Evolutionary conservation across 2,113 vertebrate species (phyloP).

Genomic region (Coracopsis vasa): DNA sequence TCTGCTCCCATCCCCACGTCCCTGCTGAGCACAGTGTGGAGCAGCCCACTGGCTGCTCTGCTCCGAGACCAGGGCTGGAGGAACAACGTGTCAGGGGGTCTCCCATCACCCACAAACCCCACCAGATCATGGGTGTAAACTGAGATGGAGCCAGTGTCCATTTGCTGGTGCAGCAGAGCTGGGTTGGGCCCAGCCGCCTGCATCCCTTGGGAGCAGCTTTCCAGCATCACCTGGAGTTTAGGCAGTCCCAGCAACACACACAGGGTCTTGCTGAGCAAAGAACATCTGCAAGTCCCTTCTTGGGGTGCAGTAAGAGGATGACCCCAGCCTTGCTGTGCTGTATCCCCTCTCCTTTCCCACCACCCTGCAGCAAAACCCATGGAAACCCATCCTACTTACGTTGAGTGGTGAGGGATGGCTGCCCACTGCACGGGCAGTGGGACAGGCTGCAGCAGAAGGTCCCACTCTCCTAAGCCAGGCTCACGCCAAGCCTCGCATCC

Average conservation of each 20-base stretch:
- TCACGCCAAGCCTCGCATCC: background rate
- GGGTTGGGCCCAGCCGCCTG: background rate
- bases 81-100: fast-evolving
- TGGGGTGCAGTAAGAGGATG: background rate
- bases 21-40: fast-evolving
- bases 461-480: background rate
- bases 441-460: background rate
- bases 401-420: background rate
- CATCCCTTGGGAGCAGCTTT: background rate
- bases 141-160: background rate
- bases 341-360: background rate
- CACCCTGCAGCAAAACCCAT: background rate
- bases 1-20: fast-evolving
- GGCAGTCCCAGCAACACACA: fast-evolving
- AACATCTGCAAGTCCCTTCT: background rate
- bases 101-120: background rate
- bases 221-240: background rate
- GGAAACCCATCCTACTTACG: slow-evolving; percentile 33
- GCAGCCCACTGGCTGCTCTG: background rate
- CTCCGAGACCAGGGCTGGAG: background rate
- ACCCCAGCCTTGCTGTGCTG: fast-evolving
- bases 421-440: background rate
- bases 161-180: background rate
- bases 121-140: background rate
- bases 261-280: background rate